Evolutionary conservation across 2,113 vertebrate species (phyloP).

Genomic region (Entomyzon cyanotis): DNA sequence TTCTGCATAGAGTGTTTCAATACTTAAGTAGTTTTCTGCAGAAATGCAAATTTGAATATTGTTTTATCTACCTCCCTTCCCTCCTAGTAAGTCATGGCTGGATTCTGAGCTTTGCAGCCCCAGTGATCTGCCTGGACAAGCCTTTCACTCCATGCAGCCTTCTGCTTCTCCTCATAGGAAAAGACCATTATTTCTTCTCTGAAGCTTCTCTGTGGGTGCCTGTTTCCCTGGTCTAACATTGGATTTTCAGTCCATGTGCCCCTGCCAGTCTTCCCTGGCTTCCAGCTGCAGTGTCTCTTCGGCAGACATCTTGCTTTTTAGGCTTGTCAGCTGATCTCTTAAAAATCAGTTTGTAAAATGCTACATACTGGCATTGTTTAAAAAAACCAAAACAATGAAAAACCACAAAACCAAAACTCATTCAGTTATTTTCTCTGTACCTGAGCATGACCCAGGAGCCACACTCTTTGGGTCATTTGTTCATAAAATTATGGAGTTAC

Average conservation of each 20-base stretch:
- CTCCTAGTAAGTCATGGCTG: conserved; percentile 40
- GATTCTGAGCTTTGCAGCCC: conserved; percentile 32
- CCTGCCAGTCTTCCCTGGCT: not conserved
- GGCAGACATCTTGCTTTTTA: conserved; percentile 13
- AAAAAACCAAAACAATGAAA: not conserved
- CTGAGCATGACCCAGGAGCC: conserved; percentile 7
- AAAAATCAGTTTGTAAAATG: conserved; percentile 5
- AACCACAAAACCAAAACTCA: not conserved
- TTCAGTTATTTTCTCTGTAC: conserved; percentile 52
- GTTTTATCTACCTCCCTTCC: conserved; percentile 8
- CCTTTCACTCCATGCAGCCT: not conserved
- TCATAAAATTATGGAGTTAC: conserved; percentile 14
- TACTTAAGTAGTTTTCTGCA: conserved; percentile 17
- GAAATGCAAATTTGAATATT: conserved; percentile 4
- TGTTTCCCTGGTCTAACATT: not conserved
- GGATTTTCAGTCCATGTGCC: not conserved
- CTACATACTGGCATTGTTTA: not conserved
- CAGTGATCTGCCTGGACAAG: not conserved
- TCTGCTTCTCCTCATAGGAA: not conserved
- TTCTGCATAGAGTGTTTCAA: conserved; percentile 2
- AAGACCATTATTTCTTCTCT: not conserved
- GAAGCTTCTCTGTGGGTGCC: not conserved
- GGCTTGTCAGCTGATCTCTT: not conserved
- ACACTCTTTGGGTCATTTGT: not conserved
- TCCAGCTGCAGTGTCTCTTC: not conserved